Evolutionary conservation across 2,113 vertebrate species (phyloP).

Genomic region (Myrmecobius fasciatus): DNA sequence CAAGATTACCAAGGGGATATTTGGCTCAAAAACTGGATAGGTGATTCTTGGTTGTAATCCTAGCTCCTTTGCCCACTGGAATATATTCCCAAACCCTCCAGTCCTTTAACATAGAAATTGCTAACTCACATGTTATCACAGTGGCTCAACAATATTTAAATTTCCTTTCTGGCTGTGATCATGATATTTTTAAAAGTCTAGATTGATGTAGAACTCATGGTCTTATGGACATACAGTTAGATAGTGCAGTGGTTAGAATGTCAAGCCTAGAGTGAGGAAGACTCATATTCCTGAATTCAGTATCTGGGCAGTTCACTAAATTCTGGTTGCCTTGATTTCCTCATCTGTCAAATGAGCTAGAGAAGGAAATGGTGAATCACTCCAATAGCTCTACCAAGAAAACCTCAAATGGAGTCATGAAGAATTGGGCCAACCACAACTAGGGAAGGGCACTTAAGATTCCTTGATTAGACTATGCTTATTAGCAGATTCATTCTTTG

Average conservation of each 20-base stretch:
- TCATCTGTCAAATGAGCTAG: neutral
- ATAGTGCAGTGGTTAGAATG: neutral
- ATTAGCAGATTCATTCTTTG: neutral
- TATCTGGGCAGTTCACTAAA: neutral
- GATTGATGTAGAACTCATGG: neutral
- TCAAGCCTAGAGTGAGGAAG: neutral
- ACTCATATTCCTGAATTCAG: neutral
- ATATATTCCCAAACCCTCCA: too few relatives aligned
- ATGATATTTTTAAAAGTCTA: neutral
- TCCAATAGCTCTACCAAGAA: neutral
- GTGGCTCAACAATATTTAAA: too few relatives aligned
- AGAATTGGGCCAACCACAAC: neutral
- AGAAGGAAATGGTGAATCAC: neutral
- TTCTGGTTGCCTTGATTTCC: neutral
- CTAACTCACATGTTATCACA: too few relatives aligned
- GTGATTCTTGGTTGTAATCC: too few relatives aligned
- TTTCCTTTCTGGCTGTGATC: too few relatives aligned
- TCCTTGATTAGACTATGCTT: neutral
- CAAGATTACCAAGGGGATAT: neutral
- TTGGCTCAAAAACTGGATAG: neutral
- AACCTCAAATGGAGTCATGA: neutral
- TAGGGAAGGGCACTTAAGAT: neutral
- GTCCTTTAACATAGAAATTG: too few relatives aligned
- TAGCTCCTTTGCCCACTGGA: too few relatives aligned
- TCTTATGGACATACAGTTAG: neutral